A percentile compares a stretch with the other conserved stretches of the same genome.
Conservation (phyloP, 2,797 vertebrate genomes). For the Pantherophis alleghaniensis region DNA sequence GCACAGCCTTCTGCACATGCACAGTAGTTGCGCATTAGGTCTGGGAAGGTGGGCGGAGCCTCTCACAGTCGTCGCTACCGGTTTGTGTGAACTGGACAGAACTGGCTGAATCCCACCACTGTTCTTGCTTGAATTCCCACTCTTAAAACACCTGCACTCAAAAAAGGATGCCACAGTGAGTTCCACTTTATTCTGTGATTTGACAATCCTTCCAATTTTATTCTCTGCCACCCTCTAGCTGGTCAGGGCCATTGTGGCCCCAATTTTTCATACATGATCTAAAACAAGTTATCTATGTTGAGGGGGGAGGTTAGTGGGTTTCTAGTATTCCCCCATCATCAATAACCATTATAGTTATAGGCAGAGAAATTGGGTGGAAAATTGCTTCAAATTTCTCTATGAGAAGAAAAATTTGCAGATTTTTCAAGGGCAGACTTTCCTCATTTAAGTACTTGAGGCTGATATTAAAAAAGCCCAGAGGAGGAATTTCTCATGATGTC, state of each 20-base stretch:
- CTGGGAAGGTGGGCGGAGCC: no score
- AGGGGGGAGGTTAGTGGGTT: not conserved
- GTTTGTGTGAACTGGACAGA: no score
- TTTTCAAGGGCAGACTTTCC: not conserved
- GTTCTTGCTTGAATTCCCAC: not conserved
- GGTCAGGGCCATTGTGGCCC: not conserved
- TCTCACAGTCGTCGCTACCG: no score
- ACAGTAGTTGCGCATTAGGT: no score
- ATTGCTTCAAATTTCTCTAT: not conserved
- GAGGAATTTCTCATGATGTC: not conserved
- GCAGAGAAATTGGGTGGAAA: not conserved
- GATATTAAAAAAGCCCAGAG: not conserved
- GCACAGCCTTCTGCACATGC: no score
- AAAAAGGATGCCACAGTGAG: not conserved
- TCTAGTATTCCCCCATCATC: not conserved
- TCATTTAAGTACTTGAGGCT: not conserved
- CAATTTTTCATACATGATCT: not conserved
- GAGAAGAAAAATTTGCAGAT: not conserved
- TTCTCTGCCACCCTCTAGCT: not conserved
- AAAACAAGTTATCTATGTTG: not conserved
- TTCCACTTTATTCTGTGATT: not conserved
- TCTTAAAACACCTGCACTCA: not conserved
- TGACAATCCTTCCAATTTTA: not conserved
- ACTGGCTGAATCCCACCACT: no score
- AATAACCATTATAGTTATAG: not conserved